Conservation (phyloP, 2,888 invertebrate genomes). For the Portevinia maculata region DNA sequence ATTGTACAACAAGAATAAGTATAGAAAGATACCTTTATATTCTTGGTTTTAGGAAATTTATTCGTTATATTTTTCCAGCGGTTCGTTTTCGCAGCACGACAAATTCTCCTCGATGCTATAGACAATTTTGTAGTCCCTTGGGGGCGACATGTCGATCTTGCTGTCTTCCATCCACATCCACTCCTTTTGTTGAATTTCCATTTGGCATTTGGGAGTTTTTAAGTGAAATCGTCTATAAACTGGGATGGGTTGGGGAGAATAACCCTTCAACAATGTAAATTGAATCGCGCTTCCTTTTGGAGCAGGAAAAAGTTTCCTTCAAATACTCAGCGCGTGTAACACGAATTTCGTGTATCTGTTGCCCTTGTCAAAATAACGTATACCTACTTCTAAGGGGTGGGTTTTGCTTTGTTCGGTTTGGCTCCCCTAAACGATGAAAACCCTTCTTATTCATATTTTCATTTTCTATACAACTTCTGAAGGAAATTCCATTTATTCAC, state of each 20-base stretch:
- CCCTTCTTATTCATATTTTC: conserved; percentile 40
- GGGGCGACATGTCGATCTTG: conserved; percentile 41
- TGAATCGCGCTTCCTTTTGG: conserved; percentile 35
- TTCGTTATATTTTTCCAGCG: conserved; percentile 49
- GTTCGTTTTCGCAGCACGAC: conserved; percentile 21
- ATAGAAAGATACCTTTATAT: no score
- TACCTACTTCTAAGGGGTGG: conserved; percentile 9
- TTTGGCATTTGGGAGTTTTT: conserved; percentile 26
- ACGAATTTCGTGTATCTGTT: conserved; percentile 63
- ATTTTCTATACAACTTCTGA: conserved; percentile 39
- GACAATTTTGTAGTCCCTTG: not conserved
- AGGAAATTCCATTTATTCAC: conserved; percentile 68
- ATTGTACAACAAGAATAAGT: conserved; percentile 11
- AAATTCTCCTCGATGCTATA: conserved; percentile 16
- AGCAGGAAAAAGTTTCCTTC: conserved; percentile 5
- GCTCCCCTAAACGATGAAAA: conserved; percentile 20
- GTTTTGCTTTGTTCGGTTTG: not conserved
- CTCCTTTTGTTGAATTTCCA: conserved; percentile 2
- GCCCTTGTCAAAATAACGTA: conserved; percentile 66
- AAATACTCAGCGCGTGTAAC: conserved; percentile 64
- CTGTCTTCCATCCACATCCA: not conserved
- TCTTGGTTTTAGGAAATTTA: conserved; percentile 21
- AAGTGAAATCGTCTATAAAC: conserved; percentile 34
- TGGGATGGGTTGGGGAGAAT: not conserved
- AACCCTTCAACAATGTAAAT: conserved; percentile 53